phyloP scores from a whole-genome alignment of 1,140 invertebrate species.

The Sminthurinus signatus region DNA sequence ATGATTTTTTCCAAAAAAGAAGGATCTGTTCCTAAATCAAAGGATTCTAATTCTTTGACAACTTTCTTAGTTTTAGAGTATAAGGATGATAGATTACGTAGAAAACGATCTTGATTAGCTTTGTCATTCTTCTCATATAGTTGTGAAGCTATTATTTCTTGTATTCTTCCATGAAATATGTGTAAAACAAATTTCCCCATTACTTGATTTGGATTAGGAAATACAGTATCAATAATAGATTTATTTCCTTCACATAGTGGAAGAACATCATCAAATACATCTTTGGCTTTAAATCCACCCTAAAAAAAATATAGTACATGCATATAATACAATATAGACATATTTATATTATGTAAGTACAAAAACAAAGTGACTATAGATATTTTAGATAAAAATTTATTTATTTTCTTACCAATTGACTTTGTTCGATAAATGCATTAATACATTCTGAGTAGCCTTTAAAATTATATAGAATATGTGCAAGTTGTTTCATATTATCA shows the following conservation, averaged over 20 bases:
- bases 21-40: conserved; percentile 74
- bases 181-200: conserved; percentile 97
- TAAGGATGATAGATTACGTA: conserved; percentile 40
- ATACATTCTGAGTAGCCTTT: conserved; percentile 94
- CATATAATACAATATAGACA: too few species aligned
- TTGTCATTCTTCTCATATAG: conserved; percentile 35
- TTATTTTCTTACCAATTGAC: conserved; percentile 69
- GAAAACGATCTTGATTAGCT: conserved; percentile 33
- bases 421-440: conserved; percentile 94
- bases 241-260: conserved; percentile 85
- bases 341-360: too few species aligned
- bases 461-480: conserved; percentile 85
- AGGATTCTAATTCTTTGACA: conserved; percentile 59
- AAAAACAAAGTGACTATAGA: too few species aligned
- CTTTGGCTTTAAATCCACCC: conserved; percentile 66
- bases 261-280: conserved; percentile 86
- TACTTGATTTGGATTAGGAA: conserved; percentile 92
- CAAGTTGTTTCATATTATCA: conserved; percentile 86
- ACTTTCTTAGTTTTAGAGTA: conserved; percentile 39
- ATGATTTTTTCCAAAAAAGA: conserved; percentile 72
- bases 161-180: conserved; percentile 87
- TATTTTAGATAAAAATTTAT: too few species aligned
- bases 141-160: conserved; percentile 47
- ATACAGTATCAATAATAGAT: conserved; percentile 83
- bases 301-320: too few species aligned